Percentiles rank a stretch among this genome's conserved stretches.
phyloP scores from a whole-genome alignment of 2,888 invertebrate species.

The Andrena hattorfiana region DNA sequence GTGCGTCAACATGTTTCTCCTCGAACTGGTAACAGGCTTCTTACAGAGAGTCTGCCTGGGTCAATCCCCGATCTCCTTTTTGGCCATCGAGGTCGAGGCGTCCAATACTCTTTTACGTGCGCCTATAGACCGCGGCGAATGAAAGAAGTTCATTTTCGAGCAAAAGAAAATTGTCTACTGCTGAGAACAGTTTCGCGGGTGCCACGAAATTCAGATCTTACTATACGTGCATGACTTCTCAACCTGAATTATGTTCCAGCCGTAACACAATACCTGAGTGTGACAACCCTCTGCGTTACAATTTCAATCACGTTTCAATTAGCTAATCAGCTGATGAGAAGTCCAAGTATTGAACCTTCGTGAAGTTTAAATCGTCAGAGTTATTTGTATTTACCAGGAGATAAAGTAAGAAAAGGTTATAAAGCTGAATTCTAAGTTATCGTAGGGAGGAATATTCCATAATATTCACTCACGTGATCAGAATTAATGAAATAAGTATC shows the following conservation, averaged over 20 bases:
- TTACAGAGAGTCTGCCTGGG: constrained; percentile 49
- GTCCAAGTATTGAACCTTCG: not conserved
- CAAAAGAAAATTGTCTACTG: constrained; percentile 4
- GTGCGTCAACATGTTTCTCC: constrained; percentile 42
- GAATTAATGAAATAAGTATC: no score
- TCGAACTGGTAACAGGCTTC: constrained; percentile 54
- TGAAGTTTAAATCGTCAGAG: not conserved
- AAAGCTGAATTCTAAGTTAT: no score
- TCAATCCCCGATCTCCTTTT: constrained; percentile 63
- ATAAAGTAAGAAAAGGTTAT: no score
- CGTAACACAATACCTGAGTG: not conserved
- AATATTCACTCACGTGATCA: no score
- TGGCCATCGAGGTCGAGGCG: constrained; percentile 14
- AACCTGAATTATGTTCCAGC: not conserved
- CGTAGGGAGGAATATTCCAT: no score
- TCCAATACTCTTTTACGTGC: constrained; percentile 35
- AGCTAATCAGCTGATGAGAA: not conserved
- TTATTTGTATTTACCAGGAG: no score
- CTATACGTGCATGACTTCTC: not conserved
- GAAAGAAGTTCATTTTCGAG: constrained; percentile 23
- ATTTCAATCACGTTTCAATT: not conserved
- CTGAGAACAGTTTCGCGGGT: not conserved
- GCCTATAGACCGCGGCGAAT: not conserved
- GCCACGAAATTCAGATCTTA: not conserved
- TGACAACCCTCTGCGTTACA: not conserved